Evolutionary conservation across 2,797 vertebrate species (phyloP), one percentile per base, ranked within the genome.

Genomic region (Takifugu ocellatus): DNA sequence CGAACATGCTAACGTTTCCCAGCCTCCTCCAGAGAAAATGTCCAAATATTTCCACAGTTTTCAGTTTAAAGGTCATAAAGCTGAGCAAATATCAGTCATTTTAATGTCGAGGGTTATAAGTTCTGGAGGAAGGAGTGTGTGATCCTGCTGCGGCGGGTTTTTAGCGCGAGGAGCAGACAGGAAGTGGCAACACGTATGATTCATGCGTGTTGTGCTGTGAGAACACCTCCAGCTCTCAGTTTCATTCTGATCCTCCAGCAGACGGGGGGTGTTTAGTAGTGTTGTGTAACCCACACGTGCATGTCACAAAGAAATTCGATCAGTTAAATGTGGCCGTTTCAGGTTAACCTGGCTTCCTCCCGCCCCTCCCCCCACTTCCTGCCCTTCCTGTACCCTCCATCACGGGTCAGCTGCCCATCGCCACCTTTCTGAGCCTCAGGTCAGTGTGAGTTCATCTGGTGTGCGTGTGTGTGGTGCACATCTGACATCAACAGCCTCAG

Each of bases 261-360:
- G 55, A 17, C 26, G n/a, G 31, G 60, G 53, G 24, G 8, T 54
- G 70, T 66, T 83, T 48, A 62, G 53, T 65, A 59, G 51, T 70
- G 63, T 77, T 80, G 70, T 69, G 70, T 72, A 78, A 81, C 72
- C 17, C 49, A 50, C 44, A 43, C 31, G 54, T 26, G 49, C 65
- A 63, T 56, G 56, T 59, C 61, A 57, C 67, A 36, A 84, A 78
- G 82, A 85, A 84, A 85, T 84, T 66, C 63, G 88, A 79, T 84
- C 21, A 21, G 1, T 21, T 84, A 76, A 85, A 88, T 78, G 81
- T 87, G 31, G 31, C 77, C 86, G 1, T 7, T 33, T 33, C 7
- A 33, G 59, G 81, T 87, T 89, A 86, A 79, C 80, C 80, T 82
- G 71, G 78, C 80, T 88, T 89, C 86, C 87, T 89, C 21, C 21